phyloP scores from a whole-genome alignment of 2,797 vertebrate genomes.

The Picus viridis region DNA sequence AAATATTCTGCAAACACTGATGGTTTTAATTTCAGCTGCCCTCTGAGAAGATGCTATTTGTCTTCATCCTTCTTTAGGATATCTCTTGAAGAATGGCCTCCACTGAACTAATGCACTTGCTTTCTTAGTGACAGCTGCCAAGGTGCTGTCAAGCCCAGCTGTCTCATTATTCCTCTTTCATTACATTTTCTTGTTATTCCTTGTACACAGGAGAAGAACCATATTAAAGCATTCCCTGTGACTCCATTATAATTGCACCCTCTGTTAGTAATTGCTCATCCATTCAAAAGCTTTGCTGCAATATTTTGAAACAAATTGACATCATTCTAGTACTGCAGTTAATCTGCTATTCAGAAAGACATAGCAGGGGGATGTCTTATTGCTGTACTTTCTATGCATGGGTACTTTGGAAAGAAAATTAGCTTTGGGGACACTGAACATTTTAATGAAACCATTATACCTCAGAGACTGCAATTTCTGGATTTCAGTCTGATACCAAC shows the following conservation, averaged over 20 bases:
- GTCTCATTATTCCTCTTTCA: constrained; percentile 63
- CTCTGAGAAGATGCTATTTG: constrained; percentile 60
- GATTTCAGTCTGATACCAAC: constrained; percentile 47
- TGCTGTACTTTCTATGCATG: constrained; percentile 56
- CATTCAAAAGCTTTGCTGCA: constrained; percentile 74
- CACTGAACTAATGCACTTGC: constrained; percentile 41
- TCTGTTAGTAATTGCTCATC: constrained; percentile 75
- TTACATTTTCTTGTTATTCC: constrained; percentile 67
- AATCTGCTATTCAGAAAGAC: constrained; percentile 74
- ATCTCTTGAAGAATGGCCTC: constrained; percentile 26
- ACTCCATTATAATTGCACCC: constrained; percentile 60
- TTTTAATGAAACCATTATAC: constrained; percentile 69
- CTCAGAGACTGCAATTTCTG: constrained; percentile 51
- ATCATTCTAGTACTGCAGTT: constrained; percentile 71
- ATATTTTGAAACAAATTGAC: constrained; percentile 80
- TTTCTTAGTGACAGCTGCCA: constrained; percentile 72
- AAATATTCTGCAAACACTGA: constrained; percentile 15
- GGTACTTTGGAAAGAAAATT: constrained; percentile 67
- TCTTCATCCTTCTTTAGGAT: constrained; percentile 50
- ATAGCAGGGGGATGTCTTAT: constrained; percentile 67
- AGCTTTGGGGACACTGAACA: constrained; percentile 60
- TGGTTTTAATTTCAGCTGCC: constrained; percentile 28
- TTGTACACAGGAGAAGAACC: constrained; percentile 52
- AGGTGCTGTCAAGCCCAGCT: constrained; percentile 67
- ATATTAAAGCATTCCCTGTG: constrained; percentile 57